phyloP scores from a whole-genome alignment of 2,113 vertebrate genomes.

The Serilophus lunatus region DNA sequence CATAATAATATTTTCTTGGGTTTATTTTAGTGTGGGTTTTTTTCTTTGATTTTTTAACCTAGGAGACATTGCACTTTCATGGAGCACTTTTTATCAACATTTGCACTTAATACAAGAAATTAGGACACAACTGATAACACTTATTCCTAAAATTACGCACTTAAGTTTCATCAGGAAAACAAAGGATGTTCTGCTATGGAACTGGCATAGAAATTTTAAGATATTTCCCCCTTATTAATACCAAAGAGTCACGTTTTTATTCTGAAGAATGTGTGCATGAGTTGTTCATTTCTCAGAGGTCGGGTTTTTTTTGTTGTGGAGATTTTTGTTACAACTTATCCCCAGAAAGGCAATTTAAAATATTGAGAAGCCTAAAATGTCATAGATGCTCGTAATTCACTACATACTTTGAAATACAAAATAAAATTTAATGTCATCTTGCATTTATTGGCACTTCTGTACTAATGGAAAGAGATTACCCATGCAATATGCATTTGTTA shows the following conservation, averaged over 20 bases:
- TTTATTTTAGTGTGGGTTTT: not conserved
- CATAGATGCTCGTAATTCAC: not conserved
- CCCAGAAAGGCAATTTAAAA: not conserved
- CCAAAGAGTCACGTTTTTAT: not conserved
- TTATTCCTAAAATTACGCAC: not conserved
- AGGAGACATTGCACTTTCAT: not conserved
- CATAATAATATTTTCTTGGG: not conserved
- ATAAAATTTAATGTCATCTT: not conserved
- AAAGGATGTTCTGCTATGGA: not conserved
- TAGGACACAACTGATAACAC: not conserved
- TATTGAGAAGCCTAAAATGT: not conserved
- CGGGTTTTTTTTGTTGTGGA: not conserved
- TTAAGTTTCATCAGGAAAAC: not conserved
- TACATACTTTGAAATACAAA: not conserved
- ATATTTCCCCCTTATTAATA: not conserved
- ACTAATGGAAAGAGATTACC: not conserved
- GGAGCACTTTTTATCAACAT: not conserved
- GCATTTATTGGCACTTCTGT: not conserved
- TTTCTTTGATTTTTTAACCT: not conserved
- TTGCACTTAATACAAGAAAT: not conserved
- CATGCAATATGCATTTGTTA: conserved; percentile 24
- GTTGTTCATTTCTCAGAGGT: not conserved
- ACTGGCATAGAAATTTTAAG: not conserved
- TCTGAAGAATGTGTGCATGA: not conserved
- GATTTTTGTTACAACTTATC: not conserved